These are phyloP conservation scores for Myiopsitta monachus DNA, from an alignment of 2,113 vertebrate species.

Conservation along the genomic window DNA sequence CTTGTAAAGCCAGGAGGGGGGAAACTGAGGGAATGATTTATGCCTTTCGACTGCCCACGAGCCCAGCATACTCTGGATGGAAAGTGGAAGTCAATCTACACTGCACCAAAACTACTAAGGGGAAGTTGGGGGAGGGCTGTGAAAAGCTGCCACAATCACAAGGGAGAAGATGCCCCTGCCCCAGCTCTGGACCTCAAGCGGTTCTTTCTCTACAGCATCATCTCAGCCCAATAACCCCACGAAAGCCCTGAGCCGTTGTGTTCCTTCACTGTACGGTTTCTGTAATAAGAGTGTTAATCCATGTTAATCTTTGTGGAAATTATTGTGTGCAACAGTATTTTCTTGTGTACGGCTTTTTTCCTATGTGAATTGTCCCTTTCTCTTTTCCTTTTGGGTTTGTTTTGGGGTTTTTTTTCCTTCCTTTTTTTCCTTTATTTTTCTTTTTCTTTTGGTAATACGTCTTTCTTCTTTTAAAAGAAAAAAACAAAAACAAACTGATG, in stretches of 20 bases:
- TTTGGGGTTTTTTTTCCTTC: conserved; percentile 62
- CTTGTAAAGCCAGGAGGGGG: conserved; percentile 20
- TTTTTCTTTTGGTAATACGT: conserved; percentile 77
- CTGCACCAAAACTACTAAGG: conserved; percentile 45
- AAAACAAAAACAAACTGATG: conserved; percentile 82
- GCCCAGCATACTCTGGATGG: conserved; percentile 51
- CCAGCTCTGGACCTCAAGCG: conserved; percentile 22
- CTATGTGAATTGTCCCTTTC: conserved; percentile 80
- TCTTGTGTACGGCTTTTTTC: conserved; percentile 84
- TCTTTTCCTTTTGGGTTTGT: conserved; percentile 60
- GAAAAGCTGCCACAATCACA: neutral
- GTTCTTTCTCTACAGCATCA: conserved; percentile 71
- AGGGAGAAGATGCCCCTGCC: conserved; percentile 51
- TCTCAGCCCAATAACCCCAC: conserved; percentile 80
- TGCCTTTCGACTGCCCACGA: conserved; percentile 51
- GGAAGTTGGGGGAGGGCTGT: neutral
- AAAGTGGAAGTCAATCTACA: conserved; percentile 57
- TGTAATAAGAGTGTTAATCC: conserved; percentile 87
- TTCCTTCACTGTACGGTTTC: conserved; percentile 88
- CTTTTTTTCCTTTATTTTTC: neutral
- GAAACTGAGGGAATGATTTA: conserved; percentile 33
- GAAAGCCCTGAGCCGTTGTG: conserved; percentile 82
- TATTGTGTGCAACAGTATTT: conserved; percentile 92
- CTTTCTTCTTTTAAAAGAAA: conserved; percentile 55
- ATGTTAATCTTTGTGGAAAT: conserved; percentile 90